phyloP scores from a whole-genome alignment of 2,797 vertebrate genomes.

The Lemur catta region DNA sequence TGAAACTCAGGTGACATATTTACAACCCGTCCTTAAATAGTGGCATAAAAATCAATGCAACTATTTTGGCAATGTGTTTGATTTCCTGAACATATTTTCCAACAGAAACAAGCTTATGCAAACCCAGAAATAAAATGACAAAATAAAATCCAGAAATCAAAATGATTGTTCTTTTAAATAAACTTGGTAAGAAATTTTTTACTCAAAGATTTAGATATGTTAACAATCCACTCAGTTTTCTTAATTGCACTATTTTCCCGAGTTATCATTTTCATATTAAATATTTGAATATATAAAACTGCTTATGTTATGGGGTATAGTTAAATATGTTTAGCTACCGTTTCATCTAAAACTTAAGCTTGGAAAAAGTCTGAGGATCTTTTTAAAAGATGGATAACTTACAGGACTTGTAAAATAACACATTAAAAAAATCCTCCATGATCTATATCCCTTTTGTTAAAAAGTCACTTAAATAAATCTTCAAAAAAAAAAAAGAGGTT shows the following conservation, averaged over 20 bases:
- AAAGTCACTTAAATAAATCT: constrained; percentile 61
- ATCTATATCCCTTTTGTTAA: not conserved
- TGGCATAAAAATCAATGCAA: constrained; percentile 56
- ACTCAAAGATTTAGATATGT: not conserved
- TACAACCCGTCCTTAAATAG: constrained; percentile 51
- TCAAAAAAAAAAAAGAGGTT: constrained; percentile 46
- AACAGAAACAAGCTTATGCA: constrained; percentile 53
- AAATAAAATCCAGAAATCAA: not conserved
- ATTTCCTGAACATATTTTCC: constrained; percentile 62
- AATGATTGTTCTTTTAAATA: not conserved
- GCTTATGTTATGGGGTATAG: not conserved
- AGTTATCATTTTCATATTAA: not conserved
- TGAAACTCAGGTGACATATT: constrained; percentile 48
- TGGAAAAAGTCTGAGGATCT: not conserved
- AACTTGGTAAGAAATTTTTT: not conserved
- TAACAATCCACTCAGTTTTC: not conserved
- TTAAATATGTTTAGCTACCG: not conserved
- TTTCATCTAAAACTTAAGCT: not conserved
- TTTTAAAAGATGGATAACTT: not conserved
- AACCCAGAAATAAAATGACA: not conserved
- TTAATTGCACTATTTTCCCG: not conserved
- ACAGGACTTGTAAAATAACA: not conserved
- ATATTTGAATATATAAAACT: not conserved
- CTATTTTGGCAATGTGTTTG: not conserved
- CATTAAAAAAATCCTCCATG: not conserved